Conservation (phyloP, 1,140 invertebrate genomes). For the Brachionus sp. region DNA sequence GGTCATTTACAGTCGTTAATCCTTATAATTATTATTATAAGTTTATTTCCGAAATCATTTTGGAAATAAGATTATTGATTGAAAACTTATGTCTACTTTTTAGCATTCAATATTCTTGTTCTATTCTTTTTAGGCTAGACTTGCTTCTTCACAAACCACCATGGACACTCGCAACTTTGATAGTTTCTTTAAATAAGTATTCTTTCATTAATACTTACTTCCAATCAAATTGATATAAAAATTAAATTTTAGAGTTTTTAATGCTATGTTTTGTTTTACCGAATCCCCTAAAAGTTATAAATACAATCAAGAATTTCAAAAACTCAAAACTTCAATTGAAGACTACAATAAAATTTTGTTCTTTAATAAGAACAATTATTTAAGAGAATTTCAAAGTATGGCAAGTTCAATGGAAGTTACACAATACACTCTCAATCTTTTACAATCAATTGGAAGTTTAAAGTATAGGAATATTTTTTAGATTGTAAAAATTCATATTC, state of each 20-base stretch:
- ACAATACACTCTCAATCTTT: not conserved
- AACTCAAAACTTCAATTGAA: not conserved
- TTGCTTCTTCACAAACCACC: constrained; percentile 6
- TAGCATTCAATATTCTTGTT: no score
- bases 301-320: not conserved
- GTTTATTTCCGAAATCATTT: no score
- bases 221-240: no score
- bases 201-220: no score
- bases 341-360: not conserved
- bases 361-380: not conserved
- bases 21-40: no score
- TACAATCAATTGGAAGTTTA: not conserved
- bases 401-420: not conserved
- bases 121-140: no score
- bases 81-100: no score
- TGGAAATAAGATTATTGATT: no score
- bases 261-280: constrained; percentile 30
- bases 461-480: not conserved
- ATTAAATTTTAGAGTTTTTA: not conserved
- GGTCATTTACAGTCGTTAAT: no score
- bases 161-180: constrained; percentile 25
- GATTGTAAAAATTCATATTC: not conserved
- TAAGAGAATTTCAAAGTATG: not conserved
- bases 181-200: not conserved
- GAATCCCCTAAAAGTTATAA: not conserved